Evolutionary conservation across 2,797 vertebrate species (phyloP).

Genomic region (Pangasius larnaudii): DNA sequence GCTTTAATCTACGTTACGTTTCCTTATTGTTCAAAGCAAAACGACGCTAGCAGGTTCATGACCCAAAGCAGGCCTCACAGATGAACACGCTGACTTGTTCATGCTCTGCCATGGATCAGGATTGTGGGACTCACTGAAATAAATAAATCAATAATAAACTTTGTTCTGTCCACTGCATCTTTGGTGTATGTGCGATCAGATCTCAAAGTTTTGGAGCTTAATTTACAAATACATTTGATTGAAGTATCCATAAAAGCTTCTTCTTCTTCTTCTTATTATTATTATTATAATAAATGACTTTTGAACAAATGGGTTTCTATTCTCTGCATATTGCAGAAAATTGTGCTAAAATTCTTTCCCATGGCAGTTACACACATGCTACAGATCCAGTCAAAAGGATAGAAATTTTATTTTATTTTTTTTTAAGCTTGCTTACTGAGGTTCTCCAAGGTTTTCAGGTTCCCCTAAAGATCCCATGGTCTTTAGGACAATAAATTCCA

Average conservation of each 20-base stretch:
- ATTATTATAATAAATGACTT: neutral
- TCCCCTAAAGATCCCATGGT: neutral
- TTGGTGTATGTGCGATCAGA: neutral
- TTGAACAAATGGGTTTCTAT: neutral
- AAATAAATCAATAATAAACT: neutral
- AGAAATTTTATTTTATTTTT: too few relatives aligned
- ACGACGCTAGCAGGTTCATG: neutral
- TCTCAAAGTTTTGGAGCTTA: neutral
- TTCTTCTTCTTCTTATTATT: neutral
- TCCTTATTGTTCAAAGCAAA: slow-evolving; percentile 6
- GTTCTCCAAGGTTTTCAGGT: neutral
- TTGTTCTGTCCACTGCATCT: neutral
- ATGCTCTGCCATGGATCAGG: neutral
- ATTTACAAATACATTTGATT: neutral
- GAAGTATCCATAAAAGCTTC: neutral
- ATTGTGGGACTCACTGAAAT: too few relatives aligned
- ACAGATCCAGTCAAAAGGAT: neutral
- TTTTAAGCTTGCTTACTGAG: neutral
- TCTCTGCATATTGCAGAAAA: neutral
- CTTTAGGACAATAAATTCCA: neutral
- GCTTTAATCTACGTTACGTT: neutral
- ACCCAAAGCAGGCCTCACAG: neutral
- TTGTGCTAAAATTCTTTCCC: neutral
- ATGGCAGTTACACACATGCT: neutral
- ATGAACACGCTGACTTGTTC: neutral